Percentiles rank a stretch among this genome's conserved stretches.
phyloP scores from a whole-genome alignment of 2,888 invertebrate genomes.

The Drosophila subquinaria region DNA sequence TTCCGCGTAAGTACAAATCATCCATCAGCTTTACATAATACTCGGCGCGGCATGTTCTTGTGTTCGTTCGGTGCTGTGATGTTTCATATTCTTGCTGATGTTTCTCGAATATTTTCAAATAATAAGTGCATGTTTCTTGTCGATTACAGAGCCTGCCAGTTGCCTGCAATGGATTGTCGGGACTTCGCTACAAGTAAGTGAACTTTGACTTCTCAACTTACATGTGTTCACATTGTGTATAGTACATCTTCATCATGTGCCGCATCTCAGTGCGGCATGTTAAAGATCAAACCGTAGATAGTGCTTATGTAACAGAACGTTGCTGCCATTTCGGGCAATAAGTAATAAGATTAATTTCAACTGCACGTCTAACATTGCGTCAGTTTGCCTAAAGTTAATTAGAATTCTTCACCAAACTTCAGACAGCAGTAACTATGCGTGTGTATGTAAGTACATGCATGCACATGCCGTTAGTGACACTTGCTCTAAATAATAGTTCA shows the following conservation, averaged over 20 bases:
- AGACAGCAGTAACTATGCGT: not conserved
- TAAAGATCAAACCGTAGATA: conserved; percentile 15
- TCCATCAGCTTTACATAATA: conserved; percentile 68
- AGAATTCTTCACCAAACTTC: not conserved
- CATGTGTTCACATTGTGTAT: conserved; percentile 1
- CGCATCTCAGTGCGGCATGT: conserved; percentile 2
- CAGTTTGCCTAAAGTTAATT: not conserved
- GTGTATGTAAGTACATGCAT: conserved; percentile 3
- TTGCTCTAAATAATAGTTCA: not conserved
- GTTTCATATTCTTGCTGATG: conserved; percentile 39
- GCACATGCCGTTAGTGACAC: conserved; percentile 19
- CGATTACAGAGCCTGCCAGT: conserved; percentile 70
- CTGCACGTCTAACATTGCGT: conserved; percentile 1
- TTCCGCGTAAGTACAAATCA: conserved; percentile 81
- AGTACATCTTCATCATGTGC: not conserved
- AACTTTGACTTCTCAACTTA: conserved; percentile 14
- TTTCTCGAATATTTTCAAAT: conserved; percentile 30
- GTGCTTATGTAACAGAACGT: conserved; percentile 58
- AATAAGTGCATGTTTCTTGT: conserved; percentile 12
- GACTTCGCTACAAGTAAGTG: conserved; percentile 84
- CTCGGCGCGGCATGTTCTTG: conserved; percentile 49
- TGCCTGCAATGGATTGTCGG: conserved; percentile 74
- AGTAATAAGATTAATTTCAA: not conserved
- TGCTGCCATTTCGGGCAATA: not conserved
- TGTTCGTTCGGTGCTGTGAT: conserved; percentile 13